Evolutionary conservation across 1,140 invertebrate genomes (phyloP).

Genomic region (Heliconius hewitsoni): DNA sequence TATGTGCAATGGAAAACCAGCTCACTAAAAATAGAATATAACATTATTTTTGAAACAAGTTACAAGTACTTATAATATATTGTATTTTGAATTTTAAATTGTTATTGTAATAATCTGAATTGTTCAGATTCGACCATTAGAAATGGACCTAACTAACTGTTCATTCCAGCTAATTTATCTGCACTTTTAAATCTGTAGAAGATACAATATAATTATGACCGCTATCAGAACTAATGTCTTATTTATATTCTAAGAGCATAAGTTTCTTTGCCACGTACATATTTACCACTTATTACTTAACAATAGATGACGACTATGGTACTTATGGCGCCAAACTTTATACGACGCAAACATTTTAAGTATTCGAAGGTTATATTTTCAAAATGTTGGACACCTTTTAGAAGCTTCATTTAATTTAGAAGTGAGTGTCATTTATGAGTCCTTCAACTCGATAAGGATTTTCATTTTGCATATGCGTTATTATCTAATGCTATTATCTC

Average conservation of each 20-base stretch:
- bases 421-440: conserved; percentile 37
- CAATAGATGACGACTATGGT: neutral
- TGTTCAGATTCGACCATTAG: too few species aligned
- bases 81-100: too few species aligned
- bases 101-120: too few species aligned
- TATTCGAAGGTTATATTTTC: neutral
- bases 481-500: conserved; percentile 50
- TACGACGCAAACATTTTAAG: neutral
- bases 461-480: conserved; percentile 43
- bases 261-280: neutral
- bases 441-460: conserved; percentile 43
- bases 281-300: neutral
- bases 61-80: too few species aligned
- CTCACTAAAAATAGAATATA: neutral
- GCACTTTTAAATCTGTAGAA: neutral
- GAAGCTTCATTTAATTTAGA: neutral
- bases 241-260: conserved; percentile 2
- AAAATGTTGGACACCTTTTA: neutral
- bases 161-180: neutral
- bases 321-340: neutral
- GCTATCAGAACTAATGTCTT: neutral
- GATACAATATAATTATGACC: neutral
- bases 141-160: too few species aligned
- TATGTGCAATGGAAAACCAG: neutral
- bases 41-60: neutral